Evolutionary conservation across 2,888 invertebrate genomes (phyloP), one percentile per base, ranked within the genome.

Genomic region (Pachymerium ferrugineum): DNA sequence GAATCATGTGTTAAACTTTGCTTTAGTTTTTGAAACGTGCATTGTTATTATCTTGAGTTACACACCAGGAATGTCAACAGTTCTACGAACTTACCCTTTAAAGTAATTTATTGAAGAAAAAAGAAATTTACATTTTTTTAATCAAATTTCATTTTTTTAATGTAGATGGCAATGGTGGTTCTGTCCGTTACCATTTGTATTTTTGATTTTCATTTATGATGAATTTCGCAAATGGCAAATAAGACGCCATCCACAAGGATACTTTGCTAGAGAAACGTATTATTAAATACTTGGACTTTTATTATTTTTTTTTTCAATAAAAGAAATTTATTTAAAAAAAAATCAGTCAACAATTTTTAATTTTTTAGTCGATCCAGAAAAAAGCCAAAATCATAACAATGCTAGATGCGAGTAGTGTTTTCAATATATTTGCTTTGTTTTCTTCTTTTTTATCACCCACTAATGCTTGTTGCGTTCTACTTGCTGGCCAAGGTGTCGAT

Each of bases 161-260:
- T 62, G 10, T 25, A 75, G 75, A 38, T 69, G 74, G 8, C 72
- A 74, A 14, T 75, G 75, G 75, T 75, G 74, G 75, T 30, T 75
- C 19, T 35, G 72, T 10, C 67, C 72, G n/a, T 29, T 75, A 42
- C 74, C 74, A n/a, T 75, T 67, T 30, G 67, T 69, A 14, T 19
- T 75, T 14, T n/a, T 70, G 14, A 74, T 75, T 28, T 74, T 75
- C 22, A 28, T 74, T 28, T 74, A 73, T 25, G 75, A 75, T 31
- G 75, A 75, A 68, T 38, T 31, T 28, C 68, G 74, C 0, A n/a
- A n/a, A n/a, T n/a, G n/a, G n/a, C n/a, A n/a, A n/a, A n/a, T n/a
- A n/a, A n/a, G n/a, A n/a, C n/a, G n/a, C n/a, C n/a, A n/a, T n/a
- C n/a, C n/a, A n/a, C n/a, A n/a, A n/a, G n/a, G n/a, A n/a, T n/a